Evolutionary conservation across 2,888 invertebrate species (phyloP).

Genomic region (Troilus luridus): DNA sequence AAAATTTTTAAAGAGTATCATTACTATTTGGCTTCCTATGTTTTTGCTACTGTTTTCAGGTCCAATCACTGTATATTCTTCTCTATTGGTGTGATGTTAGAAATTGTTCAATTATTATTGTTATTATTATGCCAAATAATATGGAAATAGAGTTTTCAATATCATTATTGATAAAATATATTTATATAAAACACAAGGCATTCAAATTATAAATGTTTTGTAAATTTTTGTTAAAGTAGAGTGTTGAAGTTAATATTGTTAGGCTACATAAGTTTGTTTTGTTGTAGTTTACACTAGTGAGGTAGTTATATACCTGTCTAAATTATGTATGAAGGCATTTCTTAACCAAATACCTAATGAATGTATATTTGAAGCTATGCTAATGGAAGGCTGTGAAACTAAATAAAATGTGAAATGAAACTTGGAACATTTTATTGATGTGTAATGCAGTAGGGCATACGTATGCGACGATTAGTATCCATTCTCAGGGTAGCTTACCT

Average conservation of each 20-base stretch:
- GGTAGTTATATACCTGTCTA: constrained; percentile 26
- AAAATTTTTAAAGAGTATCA: neutral
- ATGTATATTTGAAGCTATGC: constrained; percentile 35
- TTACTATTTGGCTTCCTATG: constrained; percentile 49
- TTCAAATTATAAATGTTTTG: constrained; percentile 11
- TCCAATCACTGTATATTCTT: neutral
- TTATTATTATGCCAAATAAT: neutral
- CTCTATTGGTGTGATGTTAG: neutral
- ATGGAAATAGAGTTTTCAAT: neutral
- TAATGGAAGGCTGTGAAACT: constrained; percentile 48
- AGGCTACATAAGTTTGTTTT: neutral
- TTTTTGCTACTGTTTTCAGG: neutral
- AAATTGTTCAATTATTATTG: neutral
- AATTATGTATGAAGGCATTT: constrained; percentile 43
- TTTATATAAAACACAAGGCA: neutral
- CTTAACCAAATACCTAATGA: constrained; percentile 19
- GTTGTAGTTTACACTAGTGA: constrained; percentile 3
- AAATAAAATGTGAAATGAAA: constrained; percentile 38
- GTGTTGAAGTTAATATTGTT: constrained; percentile 26
- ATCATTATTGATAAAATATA: neutral
- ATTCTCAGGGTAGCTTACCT: neutral
- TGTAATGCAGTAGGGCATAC: neutral
- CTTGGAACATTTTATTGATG: constrained; percentile 36
- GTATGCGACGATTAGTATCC: neutral
- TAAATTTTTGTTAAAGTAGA: neutral